These are phyloP conservation scores for Melinaea marsaeus DNA, from an alignment of 2,888 invertebrate species.

Conservation along the genomic window DNA sequence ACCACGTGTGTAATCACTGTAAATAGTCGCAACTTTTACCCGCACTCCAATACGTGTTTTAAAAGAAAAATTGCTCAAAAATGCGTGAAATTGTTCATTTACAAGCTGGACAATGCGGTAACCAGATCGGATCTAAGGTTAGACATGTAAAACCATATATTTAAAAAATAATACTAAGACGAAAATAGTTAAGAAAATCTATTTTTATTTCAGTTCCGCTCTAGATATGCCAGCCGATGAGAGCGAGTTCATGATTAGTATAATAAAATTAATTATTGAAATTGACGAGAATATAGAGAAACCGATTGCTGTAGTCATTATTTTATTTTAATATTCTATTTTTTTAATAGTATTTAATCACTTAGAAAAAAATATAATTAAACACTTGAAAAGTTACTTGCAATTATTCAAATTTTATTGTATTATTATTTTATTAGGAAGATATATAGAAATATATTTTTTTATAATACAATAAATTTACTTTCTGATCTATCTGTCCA, in stretches of 20 bases:
- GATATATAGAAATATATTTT: too few relatives aligned
- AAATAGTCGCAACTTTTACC: slow-evolving; percentile 38
- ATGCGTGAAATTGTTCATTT: slow-evolving; percentile 96
- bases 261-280: slow-evolving; percentile 10
- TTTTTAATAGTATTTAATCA: too few relatives aligned
- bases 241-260: slow-evolving; percentile 23
- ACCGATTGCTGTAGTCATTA: background rate
- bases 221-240: slow-evolving; percentile 26
- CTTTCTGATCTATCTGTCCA: too few relatives aligned
- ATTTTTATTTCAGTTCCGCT: slow-evolving; percentile 36
- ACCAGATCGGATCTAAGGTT: slow-evolving; percentile 95
- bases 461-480: too few relatives aligned
- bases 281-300: slow-evolving; percentile 3
- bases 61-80: slow-evolving; percentile 39
- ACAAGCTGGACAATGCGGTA: slow-evolving; percentile 94
- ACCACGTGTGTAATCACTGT: slow-evolving; percentile 40
- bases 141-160: slow-evolving; percentile 22
- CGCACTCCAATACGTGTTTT: slow-evolving; percentile 42
- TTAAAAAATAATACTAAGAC: slow-evolving; percentile 24
- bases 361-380: too few relatives aligned
- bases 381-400: too few relatives aligned
- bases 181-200: slow-evolving; percentile 35
- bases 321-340: too few relatives aligned
- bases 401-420: too few relatives aligned
- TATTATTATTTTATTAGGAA: too few relatives aligned